Percentiles rank a stretch among this genome's conserved stretches.
These are phyloP conservation scores for Pimephales promelas DNA, from an alignment of 2,113 vertebrate genomes.

Conservation along the genomic window DNA sequence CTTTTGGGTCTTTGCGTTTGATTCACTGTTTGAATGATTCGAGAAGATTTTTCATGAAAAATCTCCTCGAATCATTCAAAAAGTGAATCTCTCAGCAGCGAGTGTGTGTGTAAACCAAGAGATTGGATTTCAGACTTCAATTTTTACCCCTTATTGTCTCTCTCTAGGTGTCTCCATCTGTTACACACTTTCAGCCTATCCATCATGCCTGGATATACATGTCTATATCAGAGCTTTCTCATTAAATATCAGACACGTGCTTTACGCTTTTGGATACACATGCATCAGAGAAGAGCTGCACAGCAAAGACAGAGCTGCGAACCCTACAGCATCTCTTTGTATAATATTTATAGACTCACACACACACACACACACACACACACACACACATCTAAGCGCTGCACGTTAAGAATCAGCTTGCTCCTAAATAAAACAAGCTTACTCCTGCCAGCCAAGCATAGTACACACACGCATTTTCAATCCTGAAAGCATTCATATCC, in stretches of 20 bases:
- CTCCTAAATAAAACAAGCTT: constrained; percentile 31
- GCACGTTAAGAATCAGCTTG: constrained; percentile 26
- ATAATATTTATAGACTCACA: neutral
- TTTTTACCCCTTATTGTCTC: neutral
- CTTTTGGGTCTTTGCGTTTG: neutral
- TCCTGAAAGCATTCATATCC: constrained; percentile 34
- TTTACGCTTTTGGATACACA: neutral
- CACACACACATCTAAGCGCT: constrained; percentile 32
- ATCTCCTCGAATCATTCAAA: too few relatives aligned
- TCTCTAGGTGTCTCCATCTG: neutral
- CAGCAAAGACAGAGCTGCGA: constrained; percentile 31
- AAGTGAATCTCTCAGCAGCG: neutral
- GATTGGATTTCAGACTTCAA: neutral
- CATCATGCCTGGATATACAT: constrained; percentile 17
- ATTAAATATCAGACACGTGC: constrained; percentile 22
- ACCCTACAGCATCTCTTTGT: constrained; percentile 33
- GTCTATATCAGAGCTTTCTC: constrained; percentile 18
- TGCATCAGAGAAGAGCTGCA: constrained; percentile 5
- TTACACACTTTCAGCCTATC: neutral
- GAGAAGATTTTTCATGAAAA: too few relatives aligned
- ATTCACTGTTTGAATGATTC: too few relatives aligned
- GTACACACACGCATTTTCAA: constrained; percentile 47
- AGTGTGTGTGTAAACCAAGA: neutral
- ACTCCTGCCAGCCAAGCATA: constrained; percentile 42
- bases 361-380: constrained; percentile 12